These are phyloP conservation scores for Danio kyathit DNA, from an alignment of 2,797 vertebrate species.

Conservation along the genomic window DNA sequence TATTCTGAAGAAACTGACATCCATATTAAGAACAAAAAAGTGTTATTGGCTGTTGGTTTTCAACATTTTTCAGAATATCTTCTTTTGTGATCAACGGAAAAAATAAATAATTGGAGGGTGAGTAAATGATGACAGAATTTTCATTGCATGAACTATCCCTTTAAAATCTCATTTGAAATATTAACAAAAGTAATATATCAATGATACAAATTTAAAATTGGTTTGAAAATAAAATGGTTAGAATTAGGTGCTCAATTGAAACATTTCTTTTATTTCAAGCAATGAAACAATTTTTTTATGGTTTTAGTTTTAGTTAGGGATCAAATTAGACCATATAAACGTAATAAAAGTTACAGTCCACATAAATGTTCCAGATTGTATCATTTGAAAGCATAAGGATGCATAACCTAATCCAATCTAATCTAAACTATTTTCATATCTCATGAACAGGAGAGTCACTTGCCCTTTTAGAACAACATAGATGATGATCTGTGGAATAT, in stretches of 20 bases:
- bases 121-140: too few relatives aligned
- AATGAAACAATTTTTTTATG: neutral
- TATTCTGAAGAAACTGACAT: too few relatives aligned
- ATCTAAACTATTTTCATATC: neutral
- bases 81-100: too few relatives aligned
- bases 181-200: neutral
- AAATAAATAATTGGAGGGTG: too few relatives aligned
- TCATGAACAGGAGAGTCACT: neutral
- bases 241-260: neutral
- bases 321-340: neutral
- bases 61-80: too few relatives aligned
- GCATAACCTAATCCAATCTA: neutral
- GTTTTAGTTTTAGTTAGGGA: neutral
- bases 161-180: neutral
- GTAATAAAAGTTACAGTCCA: neutral
- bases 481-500: slow-evolving; percentile 17
- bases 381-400: neutral
- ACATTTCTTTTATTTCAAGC: neutral
- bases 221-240: neutral
- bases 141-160: too few relatives aligned
- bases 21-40: too few relatives aligned
- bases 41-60: too few relatives aligned
- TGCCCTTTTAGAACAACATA: neutral
- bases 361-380: neutral
- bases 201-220: neutral